These are phyloP conservation scores for Eufriesea mexicana DNA, from an alignment of 1,140 invertebrate species.

Conservation along the genomic window DNA sequence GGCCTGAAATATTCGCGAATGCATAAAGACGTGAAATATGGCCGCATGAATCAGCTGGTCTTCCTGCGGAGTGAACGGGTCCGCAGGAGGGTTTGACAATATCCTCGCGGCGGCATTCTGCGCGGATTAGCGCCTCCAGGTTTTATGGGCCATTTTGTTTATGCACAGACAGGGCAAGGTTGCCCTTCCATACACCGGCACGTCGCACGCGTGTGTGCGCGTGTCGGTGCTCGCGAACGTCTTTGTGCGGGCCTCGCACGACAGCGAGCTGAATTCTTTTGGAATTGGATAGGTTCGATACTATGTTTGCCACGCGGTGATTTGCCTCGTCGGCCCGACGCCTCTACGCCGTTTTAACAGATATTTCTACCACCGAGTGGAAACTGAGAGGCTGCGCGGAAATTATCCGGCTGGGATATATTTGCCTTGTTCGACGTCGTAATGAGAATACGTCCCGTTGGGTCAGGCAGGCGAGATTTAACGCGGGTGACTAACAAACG, in stretches of 20 bases:
- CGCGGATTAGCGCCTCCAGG: slow-evolving; percentile 76
- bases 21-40: slow-evolving; percentile 76
- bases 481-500: no score
- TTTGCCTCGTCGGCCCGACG: background rate
- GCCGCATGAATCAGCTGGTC: slow-evolving; percentile 76
- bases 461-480: no score
- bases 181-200: slow-evolving; percentile 46
- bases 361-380: background rate
- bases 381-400: background rate
- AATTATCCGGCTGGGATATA: background rate
- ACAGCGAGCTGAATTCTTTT: slow-evolving; percentile 46
- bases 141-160: slow-evolving; percentile 78
- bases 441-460: background rate
- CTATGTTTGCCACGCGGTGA: slow-evolving; percentile 26
- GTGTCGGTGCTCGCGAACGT: slow-evolving; percentile 12
- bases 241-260: slow-evolving; percentile 14
- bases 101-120: slow-evolving; percentile 75
- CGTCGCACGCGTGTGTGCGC: background rate
- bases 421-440: background rate
- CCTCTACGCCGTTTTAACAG: background rate
- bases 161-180: slow-evolving; percentile 74
- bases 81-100: slow-evolving; percentile 76
- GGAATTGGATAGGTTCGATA: slow-evolving; percentile 38
- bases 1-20: slow-evolving; percentile 73
- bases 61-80: slow-evolving; percentile 70